phyloP scores from a whole-genome alignment of 2,113 vertebrate genomes.

The Lepus timidus region DNA sequence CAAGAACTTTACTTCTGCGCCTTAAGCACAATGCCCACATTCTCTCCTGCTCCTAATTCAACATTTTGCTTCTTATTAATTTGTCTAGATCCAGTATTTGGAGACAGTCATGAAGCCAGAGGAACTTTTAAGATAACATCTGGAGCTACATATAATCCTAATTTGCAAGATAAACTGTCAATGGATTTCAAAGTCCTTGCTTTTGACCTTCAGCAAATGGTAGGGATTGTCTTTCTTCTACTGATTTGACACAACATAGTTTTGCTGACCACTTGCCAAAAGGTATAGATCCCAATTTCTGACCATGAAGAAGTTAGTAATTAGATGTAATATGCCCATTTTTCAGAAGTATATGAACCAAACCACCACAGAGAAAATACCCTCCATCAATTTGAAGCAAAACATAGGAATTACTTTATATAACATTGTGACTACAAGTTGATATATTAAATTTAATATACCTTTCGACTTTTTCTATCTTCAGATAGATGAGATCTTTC shows the following conservation, averaged over 20 bases:
- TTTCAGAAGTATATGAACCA: not conserved
- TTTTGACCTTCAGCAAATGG: constrained; percentile 89
- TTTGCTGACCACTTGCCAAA: constrained; percentile 44
- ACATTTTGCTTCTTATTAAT: constrained; percentile 68
- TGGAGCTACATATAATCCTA: constrained; percentile 83
- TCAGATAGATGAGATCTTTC: constrained; percentile 87
- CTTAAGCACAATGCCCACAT: not conserved
- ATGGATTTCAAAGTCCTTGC: constrained; percentile 89
- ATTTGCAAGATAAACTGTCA: constrained; percentile 86
- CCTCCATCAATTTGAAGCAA: not conserved
- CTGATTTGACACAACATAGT: not conserved
- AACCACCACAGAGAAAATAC: not conserved
- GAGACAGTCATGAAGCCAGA: constrained; percentile 58
- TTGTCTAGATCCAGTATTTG: constrained; percentile 68
- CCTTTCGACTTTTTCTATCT: not conserved
- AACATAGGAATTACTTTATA: not conserved
- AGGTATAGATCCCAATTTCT: not conserved
- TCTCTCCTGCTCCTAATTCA: constrained; percentile 27
- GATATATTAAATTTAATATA: constrained; percentile 20
- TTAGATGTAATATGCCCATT: not conserved
- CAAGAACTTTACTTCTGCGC: constrained; percentile 9
- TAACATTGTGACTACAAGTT: not conserved
- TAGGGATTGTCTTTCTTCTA: constrained; percentile 68
- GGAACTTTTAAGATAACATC: constrained; percentile 87
- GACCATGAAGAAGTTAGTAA: not conserved